A percentile compares a stretch with the other conserved stretches of the same genome.
These are phyloP conservation scores for Boloria selene DNA, from an alignment of 2,888 invertebrate species.

Conservation along the genomic window DNA sequence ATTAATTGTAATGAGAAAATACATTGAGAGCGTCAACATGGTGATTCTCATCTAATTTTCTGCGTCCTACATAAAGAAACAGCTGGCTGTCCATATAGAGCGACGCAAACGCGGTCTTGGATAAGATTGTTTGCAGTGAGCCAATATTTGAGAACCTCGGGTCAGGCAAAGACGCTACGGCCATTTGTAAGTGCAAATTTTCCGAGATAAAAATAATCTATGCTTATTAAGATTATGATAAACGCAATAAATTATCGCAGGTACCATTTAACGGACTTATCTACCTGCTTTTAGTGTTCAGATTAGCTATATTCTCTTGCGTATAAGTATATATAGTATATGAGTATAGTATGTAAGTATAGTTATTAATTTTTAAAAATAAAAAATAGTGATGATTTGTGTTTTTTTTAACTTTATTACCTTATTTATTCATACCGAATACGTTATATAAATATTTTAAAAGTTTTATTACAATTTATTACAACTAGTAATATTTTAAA, in stretches of 20 bases:
- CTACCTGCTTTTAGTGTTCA: not conserved
- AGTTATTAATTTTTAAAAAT: no score
- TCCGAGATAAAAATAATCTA: conserved; percentile 77
- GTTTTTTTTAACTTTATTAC: no score
- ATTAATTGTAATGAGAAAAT: conserved; percentile 23
- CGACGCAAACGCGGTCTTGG: conserved; percentile 68
- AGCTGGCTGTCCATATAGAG: conserved; percentile 52
- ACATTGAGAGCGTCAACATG: not conserved
- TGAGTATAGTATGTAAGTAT: no score
- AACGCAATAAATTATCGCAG: conserved; percentile 49
- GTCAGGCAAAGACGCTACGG: conserved; percentile 69
- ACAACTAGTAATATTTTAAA: not conserved
- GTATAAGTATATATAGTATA: no score
- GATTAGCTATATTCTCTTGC: no score
- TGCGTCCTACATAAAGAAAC: conserved; percentile 35
- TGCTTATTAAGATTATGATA: conserved; percentile 70
- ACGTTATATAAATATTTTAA: no score
- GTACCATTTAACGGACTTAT: not conserved
- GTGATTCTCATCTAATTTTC: conserved; percentile 29
- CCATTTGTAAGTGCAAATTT: conserved; percentile 79
- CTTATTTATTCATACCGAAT: no score
- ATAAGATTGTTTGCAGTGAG: conserved; percentile 72
- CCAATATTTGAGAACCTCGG: conserved; percentile 76
- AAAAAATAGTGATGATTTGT: no score
- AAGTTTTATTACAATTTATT: not conserved